These are phyloP conservation scores for Schizotus pectinicornis DNA, from an alignment of 2,888 invertebrate genomes.

Conservation along the genomic window DNA sequence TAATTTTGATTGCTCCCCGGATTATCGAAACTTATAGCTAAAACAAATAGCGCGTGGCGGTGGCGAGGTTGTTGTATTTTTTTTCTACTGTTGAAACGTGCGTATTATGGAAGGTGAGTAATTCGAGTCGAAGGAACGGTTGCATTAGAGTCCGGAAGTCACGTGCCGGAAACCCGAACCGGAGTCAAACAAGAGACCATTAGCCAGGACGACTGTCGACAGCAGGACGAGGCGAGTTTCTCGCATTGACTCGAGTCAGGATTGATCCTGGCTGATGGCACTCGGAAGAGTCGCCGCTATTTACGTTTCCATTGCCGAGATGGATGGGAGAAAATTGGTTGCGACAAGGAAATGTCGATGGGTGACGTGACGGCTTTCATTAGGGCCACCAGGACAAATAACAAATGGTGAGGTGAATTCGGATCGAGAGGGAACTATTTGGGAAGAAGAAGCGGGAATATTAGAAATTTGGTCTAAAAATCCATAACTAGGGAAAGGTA, in stretches of 20 bases:
- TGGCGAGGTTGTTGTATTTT: slow-evolving; percentile 15
- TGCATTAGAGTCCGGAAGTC: slow-evolving; percentile 44
- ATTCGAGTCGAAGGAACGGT: slow-evolving; percentile 36
- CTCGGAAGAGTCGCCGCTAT: too few relatives aligned
- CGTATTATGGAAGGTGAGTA: slow-evolving; percentile 27
- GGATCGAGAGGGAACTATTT: too few relatives aligned
- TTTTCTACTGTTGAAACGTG: slow-evolving; percentile 1
- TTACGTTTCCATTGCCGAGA: slow-evolving; percentile 24
- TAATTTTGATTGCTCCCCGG: background rate
- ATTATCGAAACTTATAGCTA: background rate
- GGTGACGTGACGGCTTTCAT: too few relatives aligned
- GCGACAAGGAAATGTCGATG: too few relatives aligned
- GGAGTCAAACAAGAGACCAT: slow-evolving; percentile 44
- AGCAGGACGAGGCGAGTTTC: slow-evolving; percentile 1
- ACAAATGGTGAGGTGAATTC: too few relatives aligned
- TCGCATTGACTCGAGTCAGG: too few relatives aligned
- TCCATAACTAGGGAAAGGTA: too few relatives aligned
- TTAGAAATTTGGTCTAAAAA: too few relatives aligned
- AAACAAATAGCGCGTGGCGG: background rate
- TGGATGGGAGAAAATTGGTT: too few relatives aligned
- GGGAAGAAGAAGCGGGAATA: too few relatives aligned
- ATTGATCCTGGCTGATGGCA: too few relatives aligned
- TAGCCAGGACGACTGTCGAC: slow-evolving; percentile 36
- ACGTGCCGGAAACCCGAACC: slow-evolving; percentile 43
- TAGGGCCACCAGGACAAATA: too few relatives aligned